Conservation (phyloP, 2,888 invertebrate genomes). For the Eupsilia transversa region DNA sequence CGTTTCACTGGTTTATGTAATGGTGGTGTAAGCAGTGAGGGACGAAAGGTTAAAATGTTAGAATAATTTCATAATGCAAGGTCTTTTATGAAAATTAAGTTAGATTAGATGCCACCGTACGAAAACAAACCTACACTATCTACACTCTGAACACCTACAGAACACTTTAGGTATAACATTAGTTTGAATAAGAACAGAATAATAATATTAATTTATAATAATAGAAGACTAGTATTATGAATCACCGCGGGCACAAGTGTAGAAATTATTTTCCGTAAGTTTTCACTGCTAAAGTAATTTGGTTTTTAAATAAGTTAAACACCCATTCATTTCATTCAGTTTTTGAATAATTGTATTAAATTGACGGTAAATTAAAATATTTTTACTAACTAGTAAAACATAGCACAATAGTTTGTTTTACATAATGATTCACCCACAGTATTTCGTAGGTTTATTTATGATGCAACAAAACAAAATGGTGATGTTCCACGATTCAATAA, state of each 20-base stretch:
- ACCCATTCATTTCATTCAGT: not conserved
- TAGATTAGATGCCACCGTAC: not conserved
- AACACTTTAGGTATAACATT: not conserved
- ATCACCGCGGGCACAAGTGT: not conserved
- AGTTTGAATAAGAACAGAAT: not conserved
- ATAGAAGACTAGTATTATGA: not conserved
- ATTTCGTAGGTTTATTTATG: not conserved
- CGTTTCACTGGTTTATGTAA: conserved; percentile 19
- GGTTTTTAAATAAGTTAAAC: not conserved
- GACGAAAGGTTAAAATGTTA: not conserved
- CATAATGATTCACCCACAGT: not conserved
- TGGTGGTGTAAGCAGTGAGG: not conserved
- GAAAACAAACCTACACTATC: not conserved
- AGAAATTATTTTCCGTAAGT: not conserved
- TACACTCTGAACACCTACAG: not conserved
- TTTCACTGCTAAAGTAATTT: not conserved
- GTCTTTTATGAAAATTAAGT: not conserved
- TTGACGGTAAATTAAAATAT: not conserved
- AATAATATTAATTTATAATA: not conserved
- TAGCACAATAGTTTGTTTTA: not conserved
- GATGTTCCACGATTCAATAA: not conserved
- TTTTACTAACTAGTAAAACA: not conserved
- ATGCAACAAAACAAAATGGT: not conserved
- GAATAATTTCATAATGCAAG: not conserved
- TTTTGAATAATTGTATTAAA: not conserved